Conservation (phyloP, 2,797 vertebrate species). For the Dallia pectoralis region DNA sequence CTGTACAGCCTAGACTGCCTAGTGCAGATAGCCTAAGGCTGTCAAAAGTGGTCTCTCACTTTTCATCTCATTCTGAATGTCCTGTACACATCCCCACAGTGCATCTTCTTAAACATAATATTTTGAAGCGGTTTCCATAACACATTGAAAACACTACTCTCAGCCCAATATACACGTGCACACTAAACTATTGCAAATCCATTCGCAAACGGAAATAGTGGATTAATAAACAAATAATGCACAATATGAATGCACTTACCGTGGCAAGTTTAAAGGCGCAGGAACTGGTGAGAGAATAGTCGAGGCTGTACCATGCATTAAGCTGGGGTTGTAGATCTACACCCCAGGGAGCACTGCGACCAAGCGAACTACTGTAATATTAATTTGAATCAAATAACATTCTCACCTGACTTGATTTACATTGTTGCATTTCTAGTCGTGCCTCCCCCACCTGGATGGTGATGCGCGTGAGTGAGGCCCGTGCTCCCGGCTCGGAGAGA, state of each 20-base stretch:
- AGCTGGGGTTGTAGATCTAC: constrained; percentile 5
- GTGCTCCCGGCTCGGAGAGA: constrained; percentile 33
- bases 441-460: constrained; percentile 53
- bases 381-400: constrained; percentile 19
- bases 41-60: background rate
- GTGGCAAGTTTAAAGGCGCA: constrained; percentile 7
- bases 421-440: constrained; percentile 52
- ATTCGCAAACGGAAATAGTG: background rate
- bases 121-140: background rate
- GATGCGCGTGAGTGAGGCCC: constrained; percentile 58
- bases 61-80: background rate
- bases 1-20: background rate
- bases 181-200: background rate
- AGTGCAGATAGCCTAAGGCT: background rate
- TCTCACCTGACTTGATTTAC: constrained; percentile 65
- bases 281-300: constrained; percentile 9
- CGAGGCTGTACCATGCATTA: constrained; percentile 20
- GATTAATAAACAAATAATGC: constrained; percentile 17
- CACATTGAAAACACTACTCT: background rate
- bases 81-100: background rate
- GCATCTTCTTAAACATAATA: background rate
- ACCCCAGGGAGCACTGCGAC: background rate
- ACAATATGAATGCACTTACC: constrained; percentile 10
- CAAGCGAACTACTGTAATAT: constrained; percentile 3
- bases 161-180: background rate